Evolutionary conservation across 1,140 invertebrate species (phyloP).

Genomic region (Heliothis subflexa): DNA sequence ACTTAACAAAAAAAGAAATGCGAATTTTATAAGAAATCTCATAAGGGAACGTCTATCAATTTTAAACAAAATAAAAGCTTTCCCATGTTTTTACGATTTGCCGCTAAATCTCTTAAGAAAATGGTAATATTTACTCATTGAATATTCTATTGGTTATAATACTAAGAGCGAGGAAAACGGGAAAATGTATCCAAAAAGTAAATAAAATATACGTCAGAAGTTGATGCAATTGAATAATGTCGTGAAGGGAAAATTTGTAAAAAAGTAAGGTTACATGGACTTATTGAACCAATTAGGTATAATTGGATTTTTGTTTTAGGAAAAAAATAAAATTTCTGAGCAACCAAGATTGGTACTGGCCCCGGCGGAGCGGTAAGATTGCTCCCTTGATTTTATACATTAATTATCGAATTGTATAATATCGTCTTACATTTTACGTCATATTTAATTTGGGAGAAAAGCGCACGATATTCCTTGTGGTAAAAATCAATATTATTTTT

Average conservation of each 20-base stretch:
- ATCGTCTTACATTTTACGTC: no score
- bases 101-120: slow-evolving; percentile 35
- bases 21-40: slow-evolving; percentile 16
- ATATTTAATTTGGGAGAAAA: no score
- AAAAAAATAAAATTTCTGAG: background rate
- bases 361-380: background rate
- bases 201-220: slow-evolving; percentile 1
- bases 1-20: slow-evolving; percentile 23
- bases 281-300: slow-evolving; percentile 10
- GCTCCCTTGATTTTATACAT: background rate
- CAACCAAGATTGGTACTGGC: background rate
- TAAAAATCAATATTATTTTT: no score
- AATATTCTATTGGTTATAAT: slow-evolving; percentile 32
- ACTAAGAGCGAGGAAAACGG: background rate
- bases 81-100: slow-evolving; percentile 38
- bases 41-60: slow-evolving; percentile 36
- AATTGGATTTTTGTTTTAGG: slow-evolving; percentile 21
- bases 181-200: background rate
- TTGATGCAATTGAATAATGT: slow-evolving; percentile 18
- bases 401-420: background rate
- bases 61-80: slow-evolving; percentile 47
- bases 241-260: slow-evolving; percentile 13
- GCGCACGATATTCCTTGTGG: no score
- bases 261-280: background rate
- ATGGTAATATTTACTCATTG: slow-evolving; percentile 29